These are phyloP conservation scores for Tetragonula clypearis DNA, from an alignment of 1,140 invertebrate species.

Conservation along the genomic window DNA sequence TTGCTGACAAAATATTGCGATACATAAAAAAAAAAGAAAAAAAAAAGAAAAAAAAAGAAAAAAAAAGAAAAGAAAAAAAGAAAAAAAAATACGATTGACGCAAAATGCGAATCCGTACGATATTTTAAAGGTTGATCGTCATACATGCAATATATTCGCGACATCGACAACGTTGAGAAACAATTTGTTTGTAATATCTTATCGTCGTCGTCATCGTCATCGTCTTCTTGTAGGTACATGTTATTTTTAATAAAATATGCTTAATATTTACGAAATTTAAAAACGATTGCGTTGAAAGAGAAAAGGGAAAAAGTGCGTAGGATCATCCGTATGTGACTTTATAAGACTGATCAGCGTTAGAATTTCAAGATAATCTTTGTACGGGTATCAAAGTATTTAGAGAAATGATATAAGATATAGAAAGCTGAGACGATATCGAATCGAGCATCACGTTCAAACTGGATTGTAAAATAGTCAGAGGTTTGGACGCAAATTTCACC, in stretches of 20 bases:
- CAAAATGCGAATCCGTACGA: slow-evolving; percentile 57
- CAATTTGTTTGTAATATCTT: neutral
- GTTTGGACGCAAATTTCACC: neutral
- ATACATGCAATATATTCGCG: neutral
- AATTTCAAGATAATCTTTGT: slow-evolving; percentile 24
- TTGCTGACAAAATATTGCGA: slow-evolving; percentile 71
- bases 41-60: slow-evolving; percentile 61
- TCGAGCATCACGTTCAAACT: neutral
- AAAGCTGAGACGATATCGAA: neutral
- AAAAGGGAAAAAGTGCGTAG: neutral
- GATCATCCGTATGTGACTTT: neutral
- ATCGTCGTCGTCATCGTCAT: neutral
- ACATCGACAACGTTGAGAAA: slow-evolving; percentile 1
- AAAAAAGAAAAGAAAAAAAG: slow-evolving; percentile 57
- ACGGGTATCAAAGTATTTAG: neutral
- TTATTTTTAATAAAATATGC: neutral
- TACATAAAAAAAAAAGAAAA: slow-evolving; percentile 65
- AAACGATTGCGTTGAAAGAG: neutral
- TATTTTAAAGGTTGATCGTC: neutral
- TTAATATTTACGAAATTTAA: neutral
- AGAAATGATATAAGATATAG: neutral
- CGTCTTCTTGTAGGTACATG: neutral
- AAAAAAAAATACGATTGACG: slow-evolving; percentile 69
- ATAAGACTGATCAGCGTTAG: slow-evolving; percentile 49
- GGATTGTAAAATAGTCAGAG: neutral